These are phyloP conservation scores for Sphaerophoria rueppellii DNA, from an alignment of 2,888 invertebrate species.

Conservation along the genomic window DNA sequence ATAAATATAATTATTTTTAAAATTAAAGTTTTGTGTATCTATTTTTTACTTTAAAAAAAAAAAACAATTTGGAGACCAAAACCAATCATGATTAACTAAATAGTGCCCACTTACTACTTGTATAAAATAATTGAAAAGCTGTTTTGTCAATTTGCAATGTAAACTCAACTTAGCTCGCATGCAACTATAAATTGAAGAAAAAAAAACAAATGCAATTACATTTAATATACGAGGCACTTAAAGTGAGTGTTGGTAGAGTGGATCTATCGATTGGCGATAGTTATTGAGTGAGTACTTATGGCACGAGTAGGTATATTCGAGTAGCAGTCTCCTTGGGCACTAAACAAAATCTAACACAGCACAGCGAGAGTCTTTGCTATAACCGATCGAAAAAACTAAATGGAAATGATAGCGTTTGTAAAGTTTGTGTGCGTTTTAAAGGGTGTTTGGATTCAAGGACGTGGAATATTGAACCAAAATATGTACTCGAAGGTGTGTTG, in stretches of 20 bases:
- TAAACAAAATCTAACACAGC: conserved; percentile 1
- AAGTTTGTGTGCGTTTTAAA: too few species aligned
- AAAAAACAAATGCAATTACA: conserved; percentile 33
- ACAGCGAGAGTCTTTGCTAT: background rate
- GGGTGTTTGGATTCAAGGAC: too few species aligned
- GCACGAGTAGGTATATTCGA: background rate
- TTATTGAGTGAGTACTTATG: conserved; percentile 28
- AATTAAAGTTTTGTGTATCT: background rate
- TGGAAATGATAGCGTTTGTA: too few species aligned
- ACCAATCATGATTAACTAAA: background rate
- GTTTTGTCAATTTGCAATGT: conserved; percentile 41
- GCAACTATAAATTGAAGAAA: conserved; percentile 20
- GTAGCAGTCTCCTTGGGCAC: conserved; percentile 26
- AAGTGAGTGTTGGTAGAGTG: conserved; percentile 8
- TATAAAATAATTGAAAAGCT: conserved; percentile 44
- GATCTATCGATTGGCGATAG: conserved; percentile 38
- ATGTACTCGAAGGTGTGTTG: too few species aligned
- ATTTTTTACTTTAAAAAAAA: background rate
- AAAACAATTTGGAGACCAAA: background rate
- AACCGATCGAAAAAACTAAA: too few species aligned
- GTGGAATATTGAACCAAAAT: too few species aligned
- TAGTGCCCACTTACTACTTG: conserved; percentile 52
- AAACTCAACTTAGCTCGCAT: conserved; percentile 33
- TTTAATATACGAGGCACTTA: conserved; percentile 37
- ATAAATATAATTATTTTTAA: too few species aligned